These are phyloP conservation scores for Cyprinodon variegatus DNA, from an alignment of 2,113 vertebrate species.

Conservation along the genomic window DNA sequence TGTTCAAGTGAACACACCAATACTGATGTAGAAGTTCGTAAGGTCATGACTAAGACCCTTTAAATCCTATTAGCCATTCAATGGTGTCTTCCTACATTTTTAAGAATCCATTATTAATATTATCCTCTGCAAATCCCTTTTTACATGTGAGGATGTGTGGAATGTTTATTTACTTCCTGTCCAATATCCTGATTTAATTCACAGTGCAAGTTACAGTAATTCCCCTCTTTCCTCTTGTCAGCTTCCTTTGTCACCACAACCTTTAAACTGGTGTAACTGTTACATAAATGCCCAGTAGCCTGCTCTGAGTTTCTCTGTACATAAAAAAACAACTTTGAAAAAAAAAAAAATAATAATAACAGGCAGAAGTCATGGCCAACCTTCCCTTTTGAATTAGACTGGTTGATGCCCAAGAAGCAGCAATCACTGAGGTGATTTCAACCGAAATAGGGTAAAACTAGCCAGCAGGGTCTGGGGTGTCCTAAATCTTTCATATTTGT, in stretches of 20 bases:
- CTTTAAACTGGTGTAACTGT: background rate
- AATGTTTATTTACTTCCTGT: slow-evolving; percentile 56
- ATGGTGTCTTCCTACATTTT: background rate
- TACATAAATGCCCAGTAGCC: background rate
- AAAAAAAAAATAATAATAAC: too few species aligned
- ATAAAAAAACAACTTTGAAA: too few species aligned
- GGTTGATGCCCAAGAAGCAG: too few species aligned
- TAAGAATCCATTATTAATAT: background rate
- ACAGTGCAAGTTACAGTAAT: slow-evolving; percentile 31
- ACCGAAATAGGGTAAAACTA: too few species aligned
- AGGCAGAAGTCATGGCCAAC: too few species aligned
- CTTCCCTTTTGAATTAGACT: too few species aligned
- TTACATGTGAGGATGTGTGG: slow-evolving; percentile 9
- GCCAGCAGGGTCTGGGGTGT: too few species aligned
- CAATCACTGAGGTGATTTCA: too few species aligned
- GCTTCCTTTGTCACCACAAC: slow-evolving; percentile 52
- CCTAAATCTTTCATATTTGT: too few species aligned
- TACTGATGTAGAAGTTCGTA: too few species aligned
- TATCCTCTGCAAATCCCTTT: slow-evolving; percentile 9
- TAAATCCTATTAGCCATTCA: slow-evolving; percentile 15
- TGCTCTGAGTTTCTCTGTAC: background rate
- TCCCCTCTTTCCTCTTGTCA: slow-evolving; percentile 29
- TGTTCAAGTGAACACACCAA: too few species aligned
- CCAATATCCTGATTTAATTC: slow-evolving; percentile 69
- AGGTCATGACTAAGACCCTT: background rate